Base-by-base conservation (phyloP, 2,888 invertebrate species). In the Rosalia funebris region DNA sequence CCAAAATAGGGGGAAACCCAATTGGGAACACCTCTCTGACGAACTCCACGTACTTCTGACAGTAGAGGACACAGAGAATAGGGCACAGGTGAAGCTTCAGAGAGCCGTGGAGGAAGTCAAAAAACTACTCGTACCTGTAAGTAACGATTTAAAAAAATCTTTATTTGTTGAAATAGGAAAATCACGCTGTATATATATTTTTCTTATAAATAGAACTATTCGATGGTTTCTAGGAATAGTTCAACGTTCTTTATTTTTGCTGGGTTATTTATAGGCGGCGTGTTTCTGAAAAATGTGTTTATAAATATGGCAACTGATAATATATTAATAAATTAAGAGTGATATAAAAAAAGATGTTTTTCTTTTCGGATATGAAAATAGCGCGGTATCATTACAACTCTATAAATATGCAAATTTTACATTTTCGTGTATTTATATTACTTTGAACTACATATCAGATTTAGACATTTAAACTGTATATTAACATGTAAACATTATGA, bases 21-120 rank as follows among this genome's bases (percentile, higher is more conserved):
- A 99, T 85, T 99, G 99, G 99, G 99, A 99, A 83, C 99, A 99
- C 82, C 86, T 99, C 80, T 96, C 96, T 75, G 99, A 99, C 81
- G 98, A 99, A 77, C 87, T 99, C 58, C 99, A 99, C 83, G 98
- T 99, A 66, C 86, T 99, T 72, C 91, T 99, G 76, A 98, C 98
- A 72, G 98, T 98, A 19, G 99, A 99, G 84, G 99, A 99, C 83
- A 95, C 98, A 67, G 94, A 96, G 81, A 98, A 98, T 84, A 88
- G 99, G 79, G 96, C 97, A 68, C 92, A 93, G 81, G 84, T 98
- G 67, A 98, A 99, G 84, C 86, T 99, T 75, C 90, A 91, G 75
- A 89, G 97, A 77, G 99, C 99, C 45, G 95, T 97, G 41, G 98
- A 97, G 76, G 98, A 99, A 88, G 97, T 99, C 64, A 95, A 95